A percentile compares a stretch with the other conserved stretches of the same genome.
phyloP scores from a whole-genome alignment of 2,888 invertebrate genomes.

The Microplitis manilae region DNA sequence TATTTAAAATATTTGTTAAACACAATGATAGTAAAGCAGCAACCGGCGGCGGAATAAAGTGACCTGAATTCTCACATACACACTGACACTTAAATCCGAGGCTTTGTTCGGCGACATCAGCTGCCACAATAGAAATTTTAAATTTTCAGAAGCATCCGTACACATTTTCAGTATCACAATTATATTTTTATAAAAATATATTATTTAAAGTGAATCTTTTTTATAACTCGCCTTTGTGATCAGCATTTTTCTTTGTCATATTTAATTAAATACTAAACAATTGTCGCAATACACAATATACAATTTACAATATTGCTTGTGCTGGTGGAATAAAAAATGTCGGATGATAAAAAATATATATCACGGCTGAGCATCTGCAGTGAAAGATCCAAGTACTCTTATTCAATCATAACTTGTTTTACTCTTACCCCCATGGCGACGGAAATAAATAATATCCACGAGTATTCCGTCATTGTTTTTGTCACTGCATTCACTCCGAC shows the following conservation, averaged over 20 bases:
- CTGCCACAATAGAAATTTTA: background rate
- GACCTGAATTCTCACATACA: background rate
- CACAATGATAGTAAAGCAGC: background rate
- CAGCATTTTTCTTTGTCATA: background rate
- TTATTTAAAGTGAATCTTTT: background rate
- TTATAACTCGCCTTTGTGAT: background rate
- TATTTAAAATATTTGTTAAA: background rate
- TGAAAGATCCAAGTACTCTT: no score
- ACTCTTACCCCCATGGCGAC: no score
- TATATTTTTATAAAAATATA: background rate
- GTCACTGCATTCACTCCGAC: background rate
- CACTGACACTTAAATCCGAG: no score
- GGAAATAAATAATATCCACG: no score
- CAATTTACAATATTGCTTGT: no score
- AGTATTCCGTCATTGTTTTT: background rate
- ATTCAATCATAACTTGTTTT: no score
- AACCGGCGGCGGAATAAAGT: background rate
- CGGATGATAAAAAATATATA: no score
- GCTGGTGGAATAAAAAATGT: no score
- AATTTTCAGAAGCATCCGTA: background rate
- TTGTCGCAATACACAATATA: background rate
- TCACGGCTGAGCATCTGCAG: no score
- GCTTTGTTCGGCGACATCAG: background rate
- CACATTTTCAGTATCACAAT: background rate
- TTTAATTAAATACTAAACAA: background rate